These are phyloP conservation scores for Galagoides demidoff DNA, from an alignment of 2,797 vertebrate genomes.

Conservation along the genomic window DNA sequence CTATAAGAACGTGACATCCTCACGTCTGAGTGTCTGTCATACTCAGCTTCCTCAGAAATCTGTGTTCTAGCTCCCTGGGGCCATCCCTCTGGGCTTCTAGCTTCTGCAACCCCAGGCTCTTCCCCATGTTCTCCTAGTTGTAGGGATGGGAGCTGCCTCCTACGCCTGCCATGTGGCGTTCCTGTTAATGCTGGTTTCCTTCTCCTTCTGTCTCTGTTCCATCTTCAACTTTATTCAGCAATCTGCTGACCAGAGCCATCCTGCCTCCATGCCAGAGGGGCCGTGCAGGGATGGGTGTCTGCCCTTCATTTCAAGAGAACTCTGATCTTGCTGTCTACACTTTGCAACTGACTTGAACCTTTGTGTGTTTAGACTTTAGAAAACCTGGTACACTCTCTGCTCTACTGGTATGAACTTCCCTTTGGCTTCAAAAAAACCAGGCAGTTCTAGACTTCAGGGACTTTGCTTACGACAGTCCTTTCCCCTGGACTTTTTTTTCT, in stretches of 20 bases:
- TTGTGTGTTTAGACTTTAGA: not conserved
- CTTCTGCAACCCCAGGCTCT: no score
- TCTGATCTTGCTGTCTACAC: not conserved
- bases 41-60: not conserved
- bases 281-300: not conserved
- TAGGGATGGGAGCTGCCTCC: not conserved
- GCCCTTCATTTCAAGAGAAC: not conserved
- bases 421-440: not conserved
- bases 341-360: not conserved
- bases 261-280: not conserved
- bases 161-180: not conserved
- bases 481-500: not conserved
- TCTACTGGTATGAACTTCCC: not conserved
- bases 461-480: not conserved
- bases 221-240: not conserved
- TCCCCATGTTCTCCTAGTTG: not conserved
- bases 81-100: not conserved
- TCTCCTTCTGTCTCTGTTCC: not conserved
- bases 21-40: not conserved
- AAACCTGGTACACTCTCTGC: not conserved
- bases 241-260: not conserved
- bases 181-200: not conserved
- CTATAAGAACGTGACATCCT: not conserved
- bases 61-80: not conserved
- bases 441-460: not conserved